A percentile compares a stretch with the other conserved stretches of the same genome.
Evolutionary conservation across 2,797 vertebrate species (phyloP).

Genomic region (Florisuga fusca): DNA sequence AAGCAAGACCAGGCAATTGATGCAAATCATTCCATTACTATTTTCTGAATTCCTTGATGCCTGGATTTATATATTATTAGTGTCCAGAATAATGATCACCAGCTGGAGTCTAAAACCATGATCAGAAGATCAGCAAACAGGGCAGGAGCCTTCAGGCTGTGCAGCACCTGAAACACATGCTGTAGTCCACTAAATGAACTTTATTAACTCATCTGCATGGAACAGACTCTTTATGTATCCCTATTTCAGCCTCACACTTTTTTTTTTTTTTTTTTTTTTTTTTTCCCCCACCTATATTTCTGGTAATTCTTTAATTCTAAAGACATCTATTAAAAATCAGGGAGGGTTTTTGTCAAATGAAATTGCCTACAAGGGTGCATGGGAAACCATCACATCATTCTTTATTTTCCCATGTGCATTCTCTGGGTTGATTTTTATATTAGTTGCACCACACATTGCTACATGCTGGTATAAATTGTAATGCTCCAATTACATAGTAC

Average conservation of each 20-base stretch:
- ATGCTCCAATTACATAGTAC: slow-evolving; percentile 40
- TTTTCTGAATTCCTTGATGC: slow-evolving; percentile 25
- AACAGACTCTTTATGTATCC: not conserved
- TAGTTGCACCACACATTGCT: slow-evolving; percentile 6
- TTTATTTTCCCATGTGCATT: slow-evolving; percentile 30
- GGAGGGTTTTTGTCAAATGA: not conserved
- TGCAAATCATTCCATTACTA: not conserved
- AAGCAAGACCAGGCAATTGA: not conserved
- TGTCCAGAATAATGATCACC: slow-evolving; percentile 36
- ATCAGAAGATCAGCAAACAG: slow-evolving; percentile 20
- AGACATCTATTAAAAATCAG: not conserved
- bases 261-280: not conserved
- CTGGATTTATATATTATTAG: slow-evolving; percentile 7
- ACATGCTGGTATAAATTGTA: slow-evolving; percentile 25
- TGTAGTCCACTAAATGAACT: not conserved
- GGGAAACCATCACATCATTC: not conserved
- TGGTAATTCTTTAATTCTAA: slow-evolving; percentile 1
- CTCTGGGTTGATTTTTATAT: slow-evolving; percentile 33
- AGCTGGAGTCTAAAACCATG: slow-evolving; percentile 21
- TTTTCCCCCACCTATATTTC: not conserved
- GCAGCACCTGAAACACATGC: slow-evolving; percentile 25
- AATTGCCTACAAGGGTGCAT: not conserved
- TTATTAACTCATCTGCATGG: not conserved
- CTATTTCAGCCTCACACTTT: not conserved
- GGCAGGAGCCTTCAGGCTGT: slow-evolving; percentile 1